A percentile compares a stretch with the other conserved stretches of the same genome.
Evolutionary conservation across 2,888 invertebrate species (phyloP).

Genomic region (Corythucha ciliata): DNA sequence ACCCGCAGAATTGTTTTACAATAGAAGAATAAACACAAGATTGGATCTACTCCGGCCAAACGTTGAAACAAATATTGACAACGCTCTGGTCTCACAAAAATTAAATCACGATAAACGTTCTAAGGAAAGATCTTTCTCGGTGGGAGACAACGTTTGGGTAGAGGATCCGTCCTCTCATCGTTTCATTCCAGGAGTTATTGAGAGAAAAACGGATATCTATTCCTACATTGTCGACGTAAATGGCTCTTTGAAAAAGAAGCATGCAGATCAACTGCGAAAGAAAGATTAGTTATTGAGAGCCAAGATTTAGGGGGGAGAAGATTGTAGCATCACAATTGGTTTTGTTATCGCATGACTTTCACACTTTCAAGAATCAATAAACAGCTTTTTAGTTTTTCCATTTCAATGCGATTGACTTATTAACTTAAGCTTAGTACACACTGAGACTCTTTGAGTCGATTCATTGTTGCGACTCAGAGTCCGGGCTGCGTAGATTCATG

Average conservation of each 20-base stretch:
- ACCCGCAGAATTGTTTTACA: constrained; percentile 32
- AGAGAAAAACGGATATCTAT: neutral
- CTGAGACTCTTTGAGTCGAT: too few relatives aligned
- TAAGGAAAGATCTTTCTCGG: neutral
- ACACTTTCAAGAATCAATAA: too few relatives aligned
- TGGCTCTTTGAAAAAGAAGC: constrained; percentile 10
- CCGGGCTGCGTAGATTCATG: too few relatives aligned
- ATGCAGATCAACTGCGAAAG: constrained; percentile 16
- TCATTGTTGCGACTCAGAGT: too few relatives aligned
- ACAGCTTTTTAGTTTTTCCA: too few relatives aligned
- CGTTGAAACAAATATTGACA: neutral
- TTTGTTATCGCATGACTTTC: too few relatives aligned
- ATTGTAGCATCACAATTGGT: too few relatives aligned
- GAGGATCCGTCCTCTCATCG: too few relatives aligned
- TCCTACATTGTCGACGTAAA: constrained; percentile 11
- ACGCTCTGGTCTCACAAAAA: neutral
- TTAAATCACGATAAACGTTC: neutral
- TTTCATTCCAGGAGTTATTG: neutral
- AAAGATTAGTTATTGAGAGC: too few relatives aligned
- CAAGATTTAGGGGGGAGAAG: too few relatives aligned
- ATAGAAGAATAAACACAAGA: constrained; percentile 28
- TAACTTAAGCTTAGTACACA: too few relatives aligned
- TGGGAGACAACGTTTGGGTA: neutral
- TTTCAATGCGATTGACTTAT: too few relatives aligned
- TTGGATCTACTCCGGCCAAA: constrained; percentile 27